Base-by-base conservation (phyloP, 2,888 invertebrate species). In the Cephus pulcher region DNA sequence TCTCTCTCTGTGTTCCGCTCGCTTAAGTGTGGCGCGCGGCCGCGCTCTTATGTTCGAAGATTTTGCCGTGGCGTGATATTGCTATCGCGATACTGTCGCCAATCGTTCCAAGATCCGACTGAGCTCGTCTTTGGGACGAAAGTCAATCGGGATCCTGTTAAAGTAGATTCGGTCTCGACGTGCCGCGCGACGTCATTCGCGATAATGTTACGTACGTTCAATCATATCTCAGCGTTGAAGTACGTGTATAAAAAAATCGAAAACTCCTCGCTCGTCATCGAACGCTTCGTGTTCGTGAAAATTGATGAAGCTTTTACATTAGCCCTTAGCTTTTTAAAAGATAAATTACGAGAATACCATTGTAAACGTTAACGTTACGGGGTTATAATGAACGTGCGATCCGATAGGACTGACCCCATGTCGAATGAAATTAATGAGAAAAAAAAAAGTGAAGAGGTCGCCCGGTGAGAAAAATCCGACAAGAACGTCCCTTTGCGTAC, bases 1-100 rank as follows among this genome's bases (percentile, higher is more conserved):
- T 34, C 11, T 34, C 34, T 34, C 34, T 34, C 33, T 33, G 71
- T 80, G 79, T 81, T 80, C 81, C 73, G 34, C 77, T 68, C 6
- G 68, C 32, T 71, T 30, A 33, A 12, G 23, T 15, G 23, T 9
- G 23, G 56, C 23, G 23, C 23, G 23, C 9, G 56, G 9, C 9
- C 56, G 56, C 23, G 56, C 23, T 2, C 23, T 56, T 23, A 56
- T 56, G 9, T 56, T 56, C 23, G 9, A 23, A 56, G 9, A 56
- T 23, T 56, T 23, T 56, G 2, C 9, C 2, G 1, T 56, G 23
- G 0, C 23, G 56, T 23, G 15, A 56, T 56, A 23, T 56, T 56
- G 23, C 9, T 56, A 23, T 56, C 56, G 56, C 23, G 56, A 6
- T 56, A 23, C 56, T 23, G 56, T 56, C 56, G 9, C 6, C 56